Evolutionary conservation across 2,113 vertebrate genomes (phyloP).

Genomic region (Camelus bactrianus): DNA sequence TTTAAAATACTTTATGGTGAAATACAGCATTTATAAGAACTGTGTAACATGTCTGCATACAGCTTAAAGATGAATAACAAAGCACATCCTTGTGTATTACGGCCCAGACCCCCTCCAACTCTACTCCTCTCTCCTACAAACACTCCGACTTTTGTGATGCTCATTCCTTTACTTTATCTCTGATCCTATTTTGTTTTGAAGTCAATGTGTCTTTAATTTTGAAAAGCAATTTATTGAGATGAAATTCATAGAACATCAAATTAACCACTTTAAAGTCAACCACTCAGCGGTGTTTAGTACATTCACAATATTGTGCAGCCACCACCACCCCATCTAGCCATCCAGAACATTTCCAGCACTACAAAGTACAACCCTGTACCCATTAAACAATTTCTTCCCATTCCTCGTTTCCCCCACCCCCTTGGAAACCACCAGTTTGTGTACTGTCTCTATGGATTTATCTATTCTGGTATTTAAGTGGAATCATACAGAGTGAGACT

Average conservation of each 20-base stretch:
- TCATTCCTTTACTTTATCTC: neutral
- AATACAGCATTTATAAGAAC: neutral
- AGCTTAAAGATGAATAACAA: neutral
- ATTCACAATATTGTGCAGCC: too few relatives aligned
- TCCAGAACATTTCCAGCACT: neutral
- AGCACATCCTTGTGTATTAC: neutral
- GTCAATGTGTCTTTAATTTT: neutral
- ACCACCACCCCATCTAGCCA: neutral
- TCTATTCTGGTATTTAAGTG: neutral
- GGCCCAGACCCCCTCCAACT: accelerated
- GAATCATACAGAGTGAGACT: neutral
- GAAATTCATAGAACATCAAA: neutral
- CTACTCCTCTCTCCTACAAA: neutral
- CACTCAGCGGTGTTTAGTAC: neutral
- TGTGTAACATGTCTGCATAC: neutral
- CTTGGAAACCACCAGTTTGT: neutral
- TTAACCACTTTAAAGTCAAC: neutral
- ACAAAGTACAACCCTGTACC: neutral
- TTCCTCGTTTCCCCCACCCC: too few relatives aligned
- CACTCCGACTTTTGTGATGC: too few relatives aligned
- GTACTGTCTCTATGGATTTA: neutral
- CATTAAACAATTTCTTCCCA: neutral
- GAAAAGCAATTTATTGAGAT: neutral
- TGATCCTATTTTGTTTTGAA: neutral
- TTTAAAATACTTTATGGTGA: neutral